Conservation (phyloP, 2,113 vertebrate species). For the Cololabis saira region DNA sequence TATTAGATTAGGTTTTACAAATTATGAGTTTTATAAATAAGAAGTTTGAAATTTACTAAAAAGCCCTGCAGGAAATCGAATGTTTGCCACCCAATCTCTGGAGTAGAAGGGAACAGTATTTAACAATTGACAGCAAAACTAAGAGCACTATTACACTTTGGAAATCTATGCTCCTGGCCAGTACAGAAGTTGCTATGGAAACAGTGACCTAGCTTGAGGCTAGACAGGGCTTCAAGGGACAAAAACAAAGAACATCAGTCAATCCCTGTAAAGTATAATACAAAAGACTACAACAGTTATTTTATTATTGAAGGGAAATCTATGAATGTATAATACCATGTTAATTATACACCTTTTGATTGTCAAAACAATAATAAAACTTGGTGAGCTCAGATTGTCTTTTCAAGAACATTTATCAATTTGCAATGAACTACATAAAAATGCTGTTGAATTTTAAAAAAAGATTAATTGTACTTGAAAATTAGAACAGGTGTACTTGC, state of each 20-base stretch:
- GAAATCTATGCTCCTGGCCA: constrained; percentile 33
- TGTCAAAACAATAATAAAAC: no score
- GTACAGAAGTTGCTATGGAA: constrained; percentile 64
- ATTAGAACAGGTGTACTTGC: no score
- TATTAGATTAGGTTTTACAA: background rate
- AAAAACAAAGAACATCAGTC: constrained; percentile 48
- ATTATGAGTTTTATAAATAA: background rate
- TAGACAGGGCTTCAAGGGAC: constrained; percentile 52
- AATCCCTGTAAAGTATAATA: constrained; percentile 34
- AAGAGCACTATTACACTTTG: constrained; percentile 35
- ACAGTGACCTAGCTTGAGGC: constrained; percentile 59
- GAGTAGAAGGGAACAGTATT: background rate
- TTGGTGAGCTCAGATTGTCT: no score
- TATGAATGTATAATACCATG: no score
- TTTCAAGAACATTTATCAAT: no score
- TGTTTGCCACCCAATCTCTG: background rate
- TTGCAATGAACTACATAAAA: no score
- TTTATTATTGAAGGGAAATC: constrained; percentile 22
- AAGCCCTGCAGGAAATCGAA: background rate
- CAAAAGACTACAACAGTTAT: constrained; percentile 24
- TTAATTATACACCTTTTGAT: no score
- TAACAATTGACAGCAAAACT: constrained; percentile 16
- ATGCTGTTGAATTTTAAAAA: no score
- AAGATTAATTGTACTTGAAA: no score
- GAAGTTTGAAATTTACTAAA: background rate